Base-by-base conservation (phyloP, 2,888 invertebrate genomes). In the Linyphia triangularis region DNA sequence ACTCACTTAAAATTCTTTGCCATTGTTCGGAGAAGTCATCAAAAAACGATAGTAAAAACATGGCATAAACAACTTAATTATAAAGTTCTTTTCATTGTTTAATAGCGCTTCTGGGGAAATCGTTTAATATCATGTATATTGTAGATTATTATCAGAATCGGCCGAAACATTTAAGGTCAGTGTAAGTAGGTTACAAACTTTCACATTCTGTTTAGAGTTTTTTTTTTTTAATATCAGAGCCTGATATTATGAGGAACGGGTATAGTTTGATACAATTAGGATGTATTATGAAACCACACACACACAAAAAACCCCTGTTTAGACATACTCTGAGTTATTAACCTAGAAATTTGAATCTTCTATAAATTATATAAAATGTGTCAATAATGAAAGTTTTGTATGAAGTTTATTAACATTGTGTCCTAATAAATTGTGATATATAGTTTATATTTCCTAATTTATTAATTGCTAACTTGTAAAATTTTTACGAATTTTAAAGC, bases 121-220 rank as follows among this genome's bases (percentile, higher is more conserved):
- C 61, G 57, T 22, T 72, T 82, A 77, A 65, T 72, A 69, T 51
- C 57, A 84, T 57, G 75, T 67, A 63, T 37, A 75, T 67, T 67
- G 26, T 51, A 84, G 84, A 84, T 84, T 84, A 84, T 77, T 75
- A 75, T 84, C 84, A 84, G 84, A 77, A 84, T 57, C 65, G 84
- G 75, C 67, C 84, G 67, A 84, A 84, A 84, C 57, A 70, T 37
- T 84, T 75, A 84, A 77, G 84, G 75, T 84, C 67, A 73, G 13
- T 16, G 37, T 57, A 84, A 77, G 37, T 84, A 75, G 84, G 84
- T 84, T 84, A 73, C 65, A 40, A n/a, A 83, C 83, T 79, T 79
- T 65, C 57, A 67, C 69, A 69, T 73, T 73, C 26, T 19, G 51
- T 19, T 24, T 63, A 24, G 67, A 57, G 73, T 22, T 28, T 73